Evolutionary conservation across 2,888 invertebrate genomes (phyloP), one percentile per base, ranked within the genome.

Genomic region (Rhagium mordax): DNA sequence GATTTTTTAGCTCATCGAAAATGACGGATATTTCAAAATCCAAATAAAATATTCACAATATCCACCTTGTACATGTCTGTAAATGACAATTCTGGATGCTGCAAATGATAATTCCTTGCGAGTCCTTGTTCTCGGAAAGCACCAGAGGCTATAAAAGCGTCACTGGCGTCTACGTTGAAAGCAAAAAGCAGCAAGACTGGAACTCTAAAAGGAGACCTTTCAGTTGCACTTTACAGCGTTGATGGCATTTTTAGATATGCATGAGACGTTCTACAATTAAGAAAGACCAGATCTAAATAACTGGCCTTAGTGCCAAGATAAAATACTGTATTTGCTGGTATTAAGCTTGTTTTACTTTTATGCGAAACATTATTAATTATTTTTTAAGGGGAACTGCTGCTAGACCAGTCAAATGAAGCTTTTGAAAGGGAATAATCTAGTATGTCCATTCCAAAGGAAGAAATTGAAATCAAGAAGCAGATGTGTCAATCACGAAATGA

Each of bases 191-290:
- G 47, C 8, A 21, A 53, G 24, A 18, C 60, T 49, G 51, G 27
- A 33, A 48, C 55, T 61, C 33, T 70, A 21, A 70, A 51, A 33
- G 55, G 16, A 55, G n/a, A 41, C 47, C 55, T 62, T 61, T 62
- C 70, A 64, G 61, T 53, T 48, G 55, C 70, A 55, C 47, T 70
- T 64, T 53, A 47, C 41, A 10, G 55, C 27, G 62, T 24, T 20
- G 70, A 64, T 62, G 53, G 21, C 48, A 62, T 53, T 64, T 53
- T 64, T 24, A 62, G 55, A 70, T 61, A 59, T 59, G 62, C 70
- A 70, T 53, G 70, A 48, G 62, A 10, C 41, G 61, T 48, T 70
- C 29, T 51, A 59, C 57, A 27, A 57, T 68, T 68, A 68, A 41
- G 55, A 41, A 18, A 59, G 59, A 18, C 59, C 59, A 33, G 20